phyloP scores from a whole-genome alignment of 64 coral and sea anemone genomes.

The Stylophora pistillata region DNA sequence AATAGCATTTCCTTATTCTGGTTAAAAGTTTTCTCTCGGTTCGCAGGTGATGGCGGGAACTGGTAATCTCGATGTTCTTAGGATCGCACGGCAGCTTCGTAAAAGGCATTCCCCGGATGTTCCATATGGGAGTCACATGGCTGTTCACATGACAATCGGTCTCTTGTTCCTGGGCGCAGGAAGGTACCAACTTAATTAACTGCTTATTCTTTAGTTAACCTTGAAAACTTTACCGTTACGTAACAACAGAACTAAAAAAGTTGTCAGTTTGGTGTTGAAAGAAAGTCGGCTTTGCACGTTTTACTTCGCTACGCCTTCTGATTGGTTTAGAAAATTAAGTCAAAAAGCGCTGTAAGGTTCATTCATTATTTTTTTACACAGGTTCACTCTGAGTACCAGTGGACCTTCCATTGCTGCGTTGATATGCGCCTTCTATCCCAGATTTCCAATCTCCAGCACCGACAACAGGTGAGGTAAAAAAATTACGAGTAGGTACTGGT shows the following conservation, averaged over 20 bases:
- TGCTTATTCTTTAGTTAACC: not conserved
- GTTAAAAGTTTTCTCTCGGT: too few species aligned
- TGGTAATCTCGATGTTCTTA: slow-evolving; percentile 90
- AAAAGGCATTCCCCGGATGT: slow-evolving; percentile 86
- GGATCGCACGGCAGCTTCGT: slow-evolving; percentile 87
- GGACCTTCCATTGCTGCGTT: slow-evolving; percentile 90
- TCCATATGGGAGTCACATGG: slow-evolving; percentile 97
- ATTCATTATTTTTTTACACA: not conserved
- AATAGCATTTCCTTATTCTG: not conserved
- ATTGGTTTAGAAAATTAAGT: too few species aligned
- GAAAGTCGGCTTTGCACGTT: too few species aligned
- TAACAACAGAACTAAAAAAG: too few species aligned
- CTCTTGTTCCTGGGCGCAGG: slow-evolving; percentile 85
- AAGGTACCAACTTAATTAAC: slow-evolving; percentile 44
- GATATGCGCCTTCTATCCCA: slow-evolving; percentile 92
- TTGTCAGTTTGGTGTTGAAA: too few species aligned
- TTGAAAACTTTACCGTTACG: not conserved
- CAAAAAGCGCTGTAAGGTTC: too few species aligned
- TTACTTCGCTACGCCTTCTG: too few species aligned
- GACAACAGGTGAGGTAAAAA: slow-evolving; percentile 79
- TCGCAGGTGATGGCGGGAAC: slow-evolving; percentile 97
- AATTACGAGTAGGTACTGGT: not conserved
- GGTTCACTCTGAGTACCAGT: slow-evolving; percentile 84
- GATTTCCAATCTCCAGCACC: slow-evolving; percentile 91
- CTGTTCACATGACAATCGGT: slow-evolving; percentile 93